Evolutionary conservation across 2,797 vertebrate genomes (phyloP).

Genomic region (Chromis chromis): DNA sequence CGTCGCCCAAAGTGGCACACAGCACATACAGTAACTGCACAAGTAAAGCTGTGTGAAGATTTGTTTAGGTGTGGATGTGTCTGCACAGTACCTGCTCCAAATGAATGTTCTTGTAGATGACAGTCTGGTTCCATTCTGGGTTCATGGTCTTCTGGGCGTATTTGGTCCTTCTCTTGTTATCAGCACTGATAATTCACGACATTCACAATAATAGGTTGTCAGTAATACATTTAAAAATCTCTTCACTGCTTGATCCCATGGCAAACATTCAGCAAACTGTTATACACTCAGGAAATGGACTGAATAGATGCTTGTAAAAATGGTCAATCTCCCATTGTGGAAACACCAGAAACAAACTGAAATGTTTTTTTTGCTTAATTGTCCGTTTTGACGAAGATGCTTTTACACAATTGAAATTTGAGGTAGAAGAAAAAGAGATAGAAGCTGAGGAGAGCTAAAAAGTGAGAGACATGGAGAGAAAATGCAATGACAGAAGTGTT

Average conservation of each 20-base stretch:
- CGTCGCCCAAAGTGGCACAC: slow-evolving; percentile 27
- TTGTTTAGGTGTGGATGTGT: slow-evolving; percentile 3
- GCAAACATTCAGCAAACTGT: slow-evolving; percentile 57
- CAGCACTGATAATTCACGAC: slow-evolving; percentile 87
- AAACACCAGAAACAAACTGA: slow-evolving; percentile 40
- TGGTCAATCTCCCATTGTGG: slow-evolving; percentile 23
- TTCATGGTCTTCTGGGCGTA: slow-evolving; percentile 96
- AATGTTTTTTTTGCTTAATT: slow-evolving; percentile 20
- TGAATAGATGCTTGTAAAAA: slow-evolving; percentile 57
- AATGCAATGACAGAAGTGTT: slow-evolving; percentile 57
- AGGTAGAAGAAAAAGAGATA: slow-evolving; percentile 35
- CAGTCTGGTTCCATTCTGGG: slow-evolving; percentile 99
- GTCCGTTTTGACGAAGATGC: slow-evolving; percentile 37
- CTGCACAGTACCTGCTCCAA: slow-evolving; percentile 90
- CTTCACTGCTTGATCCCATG: slow-evolving; percentile 17
- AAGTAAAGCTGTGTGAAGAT: slow-evolving; percentile 11
- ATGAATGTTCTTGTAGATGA: slow-evolving; percentile 99
- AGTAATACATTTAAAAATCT: slow-evolving; percentile 15
- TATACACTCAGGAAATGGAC: slow-evolving; percentile 42
- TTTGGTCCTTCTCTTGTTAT: slow-evolving; percentile 96
- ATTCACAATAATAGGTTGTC: slow-evolving; percentile 50
- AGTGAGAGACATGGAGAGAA: slow-evolving; percentile 61
- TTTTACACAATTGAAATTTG: slow-evolving; percentile 50
- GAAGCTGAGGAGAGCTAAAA: slow-evolving; percentile 38
- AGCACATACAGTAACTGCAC: slow-evolving; percentile 27